These are phyloP conservation scores for Camponotus fellah DNA, from an alignment of 2,888 invertebrate genomes.

Conservation along the genomic window DNA sequence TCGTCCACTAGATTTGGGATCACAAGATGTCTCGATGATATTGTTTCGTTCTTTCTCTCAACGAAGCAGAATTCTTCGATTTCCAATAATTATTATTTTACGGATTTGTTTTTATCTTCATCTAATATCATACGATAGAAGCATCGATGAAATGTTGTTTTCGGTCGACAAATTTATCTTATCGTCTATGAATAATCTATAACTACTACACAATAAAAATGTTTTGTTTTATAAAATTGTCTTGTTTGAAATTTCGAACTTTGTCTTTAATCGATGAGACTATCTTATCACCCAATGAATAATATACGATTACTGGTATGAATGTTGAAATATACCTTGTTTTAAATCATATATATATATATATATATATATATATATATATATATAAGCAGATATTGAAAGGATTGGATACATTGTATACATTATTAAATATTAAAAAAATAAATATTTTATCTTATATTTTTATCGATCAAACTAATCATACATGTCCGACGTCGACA, in stretches of 20 bases:
- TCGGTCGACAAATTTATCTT: neutral
- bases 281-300: neutral
- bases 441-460: neutral
- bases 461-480: slow-evolving; percentile 6
- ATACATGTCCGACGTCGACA: slow-evolving; percentile 1
- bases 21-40: slow-evolving; percentile 31
- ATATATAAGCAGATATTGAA: neutral
- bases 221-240: neutral
- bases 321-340: neutral
- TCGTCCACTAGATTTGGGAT: slow-evolving; percentile 31
- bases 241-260: neutral
- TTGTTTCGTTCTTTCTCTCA: slow-evolving; percentile 12
- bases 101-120: slow-evolving; percentile 3
- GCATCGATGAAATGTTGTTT: neutral
- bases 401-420: neutral
- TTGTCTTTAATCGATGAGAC: neutral
- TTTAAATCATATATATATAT: neutral
- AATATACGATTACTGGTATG: neutral
- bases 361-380: neutral
- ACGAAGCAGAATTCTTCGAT: neutral
- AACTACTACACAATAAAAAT: neutral
- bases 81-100: slow-evolving; percentile 38
- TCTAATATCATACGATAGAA: neutral
- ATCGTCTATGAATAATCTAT: neutral
- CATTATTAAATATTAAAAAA: neutral